Evolutionary conservation across 2,888 invertebrate genomes (phyloP).

Genomic region (Lissonota sp.): DNA sequence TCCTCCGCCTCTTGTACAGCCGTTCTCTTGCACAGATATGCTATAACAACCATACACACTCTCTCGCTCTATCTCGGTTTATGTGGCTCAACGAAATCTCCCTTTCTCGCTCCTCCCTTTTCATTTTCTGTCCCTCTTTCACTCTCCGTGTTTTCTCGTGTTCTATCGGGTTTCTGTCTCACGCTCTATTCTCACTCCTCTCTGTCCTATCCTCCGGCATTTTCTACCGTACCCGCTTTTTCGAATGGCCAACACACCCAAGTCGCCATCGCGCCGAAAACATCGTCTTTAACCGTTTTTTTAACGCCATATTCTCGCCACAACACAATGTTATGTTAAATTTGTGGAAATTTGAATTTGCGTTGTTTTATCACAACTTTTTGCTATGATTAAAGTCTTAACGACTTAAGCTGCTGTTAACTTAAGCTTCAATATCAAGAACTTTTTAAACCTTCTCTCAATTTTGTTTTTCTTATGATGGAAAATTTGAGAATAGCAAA

Average conservation of each 20-base stretch:
- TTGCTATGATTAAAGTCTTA: no score
- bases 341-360: not conserved
- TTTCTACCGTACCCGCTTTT: conserved; percentile 68
- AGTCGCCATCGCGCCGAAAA: conserved; percentile 77
- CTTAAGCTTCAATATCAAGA: no score
- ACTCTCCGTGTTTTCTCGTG: conserved; percentile 48
- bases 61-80: not conserved
- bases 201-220: conserved; percentile 67
- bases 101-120: conserved; percentile 67
- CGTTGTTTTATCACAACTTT: not conserved
- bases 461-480: no score
- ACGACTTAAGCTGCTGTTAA: no score
- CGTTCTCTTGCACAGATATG: no score
- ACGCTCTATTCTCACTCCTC: conserved; percentile 54
- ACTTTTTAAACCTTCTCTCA: no score
- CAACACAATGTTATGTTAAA: not conserved
- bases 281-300: not conserved
- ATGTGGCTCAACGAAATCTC: conserved; percentile 50
- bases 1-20: conserved; percentile 68
- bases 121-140: conserved; percentile 61
- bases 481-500: no score
- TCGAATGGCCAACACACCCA: conserved; percentile 69
- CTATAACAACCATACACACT: conserved; percentile 31
- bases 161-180: conserved; percentile 51
- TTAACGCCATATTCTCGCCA: conserved; percentile 2